Percentiles rank a stretch among this genome's conserved stretches.
These are phyloP conservation scores for Corydoras maculifer DNA, from an alignment of 2,113 vertebrate species.

Conservation along the genomic window DNA sequence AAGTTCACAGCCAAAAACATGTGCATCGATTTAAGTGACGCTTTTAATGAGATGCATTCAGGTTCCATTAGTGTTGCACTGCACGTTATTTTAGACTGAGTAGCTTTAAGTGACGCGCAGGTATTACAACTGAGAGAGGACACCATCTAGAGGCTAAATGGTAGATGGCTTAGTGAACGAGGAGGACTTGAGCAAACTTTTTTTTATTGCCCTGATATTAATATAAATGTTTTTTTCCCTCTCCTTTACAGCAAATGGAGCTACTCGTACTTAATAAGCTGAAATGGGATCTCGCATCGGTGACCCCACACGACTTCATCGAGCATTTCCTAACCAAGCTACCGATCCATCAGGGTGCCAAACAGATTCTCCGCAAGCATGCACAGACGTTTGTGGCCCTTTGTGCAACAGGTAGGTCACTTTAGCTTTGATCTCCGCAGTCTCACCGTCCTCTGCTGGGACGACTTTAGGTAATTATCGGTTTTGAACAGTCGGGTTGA, in stretches of 20 bases:
- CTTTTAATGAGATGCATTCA: conserved; percentile 1
- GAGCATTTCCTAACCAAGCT: conserved; percentile 97
- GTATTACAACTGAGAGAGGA: conserved; percentile 14
- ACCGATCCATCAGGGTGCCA: conserved; percentile 81
- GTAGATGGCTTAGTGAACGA: conserved; percentile 7
- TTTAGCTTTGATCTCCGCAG: background rate
- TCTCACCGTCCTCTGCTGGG: background rate
- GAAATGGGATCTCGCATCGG: conserved; percentile 96
- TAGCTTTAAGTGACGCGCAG: conserved; percentile 15
- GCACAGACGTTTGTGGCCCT: conserved; percentile 96
- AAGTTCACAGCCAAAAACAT: background rate
- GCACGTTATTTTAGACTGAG: conserved; percentile 13
- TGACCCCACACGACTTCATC: conserved; percentile 94
- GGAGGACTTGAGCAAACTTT: background rate
- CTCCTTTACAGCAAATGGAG: conserved; percentile 85
- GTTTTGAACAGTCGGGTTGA: conserved; percentile 2
- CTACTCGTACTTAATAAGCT: conserved; percentile 92
- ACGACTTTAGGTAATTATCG: conserved; percentile 4
- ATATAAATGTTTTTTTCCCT: conserved; percentile 25
- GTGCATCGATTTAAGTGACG: background rate
- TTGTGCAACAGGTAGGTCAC: conserved; percentile 86
- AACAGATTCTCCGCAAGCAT: conserved; percentile 92
- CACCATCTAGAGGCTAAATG: conserved; percentile 46
- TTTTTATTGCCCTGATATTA: background rate
- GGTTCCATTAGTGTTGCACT: background rate